These are phyloP conservation scores for Charina bottae DNA, from an alignment of 2,113 vertebrate genomes.

Conservation along the genomic window DNA sequence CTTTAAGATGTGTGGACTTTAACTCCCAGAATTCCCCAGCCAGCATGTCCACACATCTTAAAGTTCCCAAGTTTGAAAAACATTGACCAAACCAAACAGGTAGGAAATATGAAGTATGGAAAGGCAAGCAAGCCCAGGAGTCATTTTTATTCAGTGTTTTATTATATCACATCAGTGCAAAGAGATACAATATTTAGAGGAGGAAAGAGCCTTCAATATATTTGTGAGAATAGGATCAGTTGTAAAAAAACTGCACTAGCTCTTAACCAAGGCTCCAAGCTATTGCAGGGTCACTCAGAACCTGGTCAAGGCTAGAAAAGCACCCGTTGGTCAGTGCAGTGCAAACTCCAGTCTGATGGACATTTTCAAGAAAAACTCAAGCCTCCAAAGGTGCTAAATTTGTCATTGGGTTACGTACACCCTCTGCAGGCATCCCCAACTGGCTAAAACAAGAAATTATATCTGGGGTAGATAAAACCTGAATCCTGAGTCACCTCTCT, in stretches of 20 bases:
- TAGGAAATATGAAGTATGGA: background rate
- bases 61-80: too few species aligned
- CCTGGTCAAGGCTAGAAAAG: background rate
- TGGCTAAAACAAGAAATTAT: background rate
- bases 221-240: background rate
- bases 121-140: background rate
- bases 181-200: background rate
- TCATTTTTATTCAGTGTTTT: background rate
- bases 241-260: background rate
- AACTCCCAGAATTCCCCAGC: too few species aligned
- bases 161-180: background rate
- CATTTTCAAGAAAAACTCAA: background rate
- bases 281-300: background rate
- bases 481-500: too few species aligned
- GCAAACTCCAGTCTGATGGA: background rate
- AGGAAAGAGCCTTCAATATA: background rate
- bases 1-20: too few species aligned
- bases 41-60: too few species aligned
- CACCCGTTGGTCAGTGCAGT: background rate
- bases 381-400: too few species aligned
- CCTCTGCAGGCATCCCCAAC: background rate
- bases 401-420: too few species aligned
- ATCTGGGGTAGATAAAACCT: background rate
- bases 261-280: background rate
- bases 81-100: too few species aligned